These are phyloP conservation scores for Micrasema longulum DNA, from an alignment of 1,140 invertebrate species.

Conservation along the genomic window DNA sequence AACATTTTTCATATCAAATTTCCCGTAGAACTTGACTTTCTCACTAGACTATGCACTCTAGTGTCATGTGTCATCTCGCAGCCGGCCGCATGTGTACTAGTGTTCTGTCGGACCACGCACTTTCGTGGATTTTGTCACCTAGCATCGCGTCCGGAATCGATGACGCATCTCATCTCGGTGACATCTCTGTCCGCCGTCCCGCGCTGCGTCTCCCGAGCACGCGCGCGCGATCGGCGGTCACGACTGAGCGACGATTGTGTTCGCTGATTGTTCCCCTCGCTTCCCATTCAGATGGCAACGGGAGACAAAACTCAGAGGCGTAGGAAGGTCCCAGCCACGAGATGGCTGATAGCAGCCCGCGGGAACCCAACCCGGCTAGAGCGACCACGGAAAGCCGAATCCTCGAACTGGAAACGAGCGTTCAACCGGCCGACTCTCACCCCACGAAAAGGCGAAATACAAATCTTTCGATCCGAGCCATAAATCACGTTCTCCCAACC, in stretches of 20 bases:
- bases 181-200: constrained; percentile 25
- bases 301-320: constrained; percentile 32
- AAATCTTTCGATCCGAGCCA: neutral
- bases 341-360: constrained; percentile 26
- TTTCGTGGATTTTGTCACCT: too few relatives aligned
- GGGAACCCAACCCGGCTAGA: constrained; percentile 4
- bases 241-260: constrained; percentile 33
- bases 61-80: too few relatives aligned
- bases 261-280: constrained; percentile 26
- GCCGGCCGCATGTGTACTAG: too few relatives aligned
- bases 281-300: constrained; percentile 26
- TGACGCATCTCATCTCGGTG: constrained; percentile 12
- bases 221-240: constrained; percentile 31
- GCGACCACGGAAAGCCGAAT: constrained; percentile 6
- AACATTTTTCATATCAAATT: too few relatives aligned
- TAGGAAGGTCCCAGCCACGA: constrained; percentile 31
- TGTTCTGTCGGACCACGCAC: too few relatives aligned
- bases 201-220: constrained; percentile 24
- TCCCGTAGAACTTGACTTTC: too few relatives aligned
- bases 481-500: neutral
- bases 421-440: neutral
- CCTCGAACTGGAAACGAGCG: neutral
- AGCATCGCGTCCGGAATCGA: constrained; percentile 7
- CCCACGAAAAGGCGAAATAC: neutral
- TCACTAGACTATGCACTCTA: too few relatives aligned